These are phyloP conservation scores for Porites divaricata DNA, from an alignment of 92 coral and sea anemone species.

Conservation along the genomic window DNA sequence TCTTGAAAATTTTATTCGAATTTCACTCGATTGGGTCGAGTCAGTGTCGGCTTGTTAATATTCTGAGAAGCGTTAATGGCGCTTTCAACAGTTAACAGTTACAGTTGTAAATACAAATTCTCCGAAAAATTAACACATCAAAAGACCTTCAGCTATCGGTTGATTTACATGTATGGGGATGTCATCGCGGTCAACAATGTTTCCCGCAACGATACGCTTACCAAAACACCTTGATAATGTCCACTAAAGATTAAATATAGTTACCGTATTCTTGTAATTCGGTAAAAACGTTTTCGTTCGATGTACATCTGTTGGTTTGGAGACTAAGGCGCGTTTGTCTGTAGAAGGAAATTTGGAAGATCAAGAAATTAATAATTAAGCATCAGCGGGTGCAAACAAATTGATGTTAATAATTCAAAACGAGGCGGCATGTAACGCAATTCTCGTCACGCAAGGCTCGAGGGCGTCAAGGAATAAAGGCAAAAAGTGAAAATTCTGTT, in stretches of 20 bases:
- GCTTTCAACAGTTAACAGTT: neutral
- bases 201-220: neutral
- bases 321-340: constrained; percentile 40
- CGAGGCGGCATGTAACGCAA: constrained; percentile 7
- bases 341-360: constrained; percentile 15
- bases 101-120: neutral
- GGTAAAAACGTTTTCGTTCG: constrained; percentile 1
- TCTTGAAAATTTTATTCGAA: neutral
- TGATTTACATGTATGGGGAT: neutral
- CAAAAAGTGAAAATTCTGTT: neutral
- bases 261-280: constrained; percentile 18
- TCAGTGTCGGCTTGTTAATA: neutral
- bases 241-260: neutral
- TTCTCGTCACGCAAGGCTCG: neutral
- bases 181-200: neutral
- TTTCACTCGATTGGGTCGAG: neutral
- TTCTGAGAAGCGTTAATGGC: neutral
- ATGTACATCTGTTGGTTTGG: constrained; percentile 36
- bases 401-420: neutral
- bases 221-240: neutral
- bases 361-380: constrained; percentile 50
- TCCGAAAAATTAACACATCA: neutral
- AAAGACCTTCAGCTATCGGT: neutral
- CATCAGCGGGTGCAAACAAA: constrained; percentile 41
- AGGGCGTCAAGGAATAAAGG: neutral